Conservation (phyloP, 1,140 invertebrate genomes). For the Heterodera carotae region DNA sequence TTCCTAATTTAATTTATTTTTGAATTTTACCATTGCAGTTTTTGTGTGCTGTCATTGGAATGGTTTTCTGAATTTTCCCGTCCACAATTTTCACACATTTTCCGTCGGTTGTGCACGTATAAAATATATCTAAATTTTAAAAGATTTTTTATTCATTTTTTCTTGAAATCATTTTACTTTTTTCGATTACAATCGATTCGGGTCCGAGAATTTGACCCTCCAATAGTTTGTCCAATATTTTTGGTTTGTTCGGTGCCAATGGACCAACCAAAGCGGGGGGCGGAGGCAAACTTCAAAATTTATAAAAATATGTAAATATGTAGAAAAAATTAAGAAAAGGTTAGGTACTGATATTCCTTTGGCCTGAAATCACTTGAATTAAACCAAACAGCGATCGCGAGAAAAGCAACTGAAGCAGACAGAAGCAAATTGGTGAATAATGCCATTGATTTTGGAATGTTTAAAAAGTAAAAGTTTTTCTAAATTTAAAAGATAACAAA, state of each 20-base stretch:
- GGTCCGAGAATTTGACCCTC: conserved; percentile 17
- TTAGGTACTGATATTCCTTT: conserved; percentile 11
- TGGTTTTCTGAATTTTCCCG: conserved; percentile 31
- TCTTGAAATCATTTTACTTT: conserved; percentile 13
- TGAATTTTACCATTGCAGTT: conserved; percentile 29
- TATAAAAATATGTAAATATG: not conserved
- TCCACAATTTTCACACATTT: conserved; percentile 41
- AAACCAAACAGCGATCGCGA: conserved; percentile 27
- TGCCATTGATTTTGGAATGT: conserved; percentile 22
- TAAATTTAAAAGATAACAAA: not conserved
- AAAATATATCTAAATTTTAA: conserved; percentile 21
- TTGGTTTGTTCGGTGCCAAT: conserved; percentile 20
- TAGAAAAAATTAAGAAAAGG: not conserved
- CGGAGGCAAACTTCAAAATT: conserved; percentile 19
- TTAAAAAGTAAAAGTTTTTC: not conserved
- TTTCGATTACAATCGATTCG: conserved; percentile 26
- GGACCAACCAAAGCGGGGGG: conserved; percentile 22
- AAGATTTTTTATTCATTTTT: not conserved
- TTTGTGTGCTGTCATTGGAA: conserved; percentile 32
- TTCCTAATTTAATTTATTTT: not conserved
- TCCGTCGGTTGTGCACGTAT: conserved; percentile 32
- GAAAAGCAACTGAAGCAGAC: conserved; percentile 1
- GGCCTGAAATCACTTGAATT: conserved; percentile 21
- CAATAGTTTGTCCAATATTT: conserved; percentile 27
- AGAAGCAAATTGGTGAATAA: conserved; percentile 11